Percentiles rank a stretch among this genome's conserved stretches.
phyloP scores from a whole-genome alignment of 2,888 invertebrate species.

The Pycnomerus fuliginosus region DNA sequence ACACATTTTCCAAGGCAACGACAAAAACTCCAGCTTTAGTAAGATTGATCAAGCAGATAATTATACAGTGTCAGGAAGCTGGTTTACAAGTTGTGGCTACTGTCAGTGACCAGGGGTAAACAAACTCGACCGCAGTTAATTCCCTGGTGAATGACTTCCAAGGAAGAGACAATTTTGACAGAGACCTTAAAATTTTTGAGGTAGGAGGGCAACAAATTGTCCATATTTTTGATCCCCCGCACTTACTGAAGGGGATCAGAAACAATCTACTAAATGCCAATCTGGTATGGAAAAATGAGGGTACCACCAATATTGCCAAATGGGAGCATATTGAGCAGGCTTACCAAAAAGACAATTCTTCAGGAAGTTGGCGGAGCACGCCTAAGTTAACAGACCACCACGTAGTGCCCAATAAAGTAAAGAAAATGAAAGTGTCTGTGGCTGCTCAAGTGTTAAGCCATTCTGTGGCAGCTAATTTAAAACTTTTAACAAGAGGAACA shows the following conservation, averaged over 20 bases:
- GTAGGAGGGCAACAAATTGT: slow-evolving; percentile 12
- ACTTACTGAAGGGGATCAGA: not conserved
- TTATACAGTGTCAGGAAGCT: slow-evolving; percentile 4
- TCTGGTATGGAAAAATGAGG: not conserved
- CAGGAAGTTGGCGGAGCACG: slow-evolving; percentile 2
- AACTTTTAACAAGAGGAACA: slow-evolving; percentile 2
- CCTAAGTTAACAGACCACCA: slow-evolving; percentile 12
- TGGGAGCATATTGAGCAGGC: slow-evolving; percentile 9
- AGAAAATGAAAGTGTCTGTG: slow-evolving; percentile 18
- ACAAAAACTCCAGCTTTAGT: slow-evolving; percentile 5
- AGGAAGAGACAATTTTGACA: not conserved
- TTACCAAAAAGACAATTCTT: slow-evolving; percentile 8
- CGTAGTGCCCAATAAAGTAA: slow-evolving; percentile 7
- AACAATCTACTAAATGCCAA: slow-evolving; percentile 2
- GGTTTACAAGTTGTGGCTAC: slow-evolving; percentile 12
- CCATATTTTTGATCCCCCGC: slow-evolving; percentile 16
- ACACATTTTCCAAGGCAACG: slow-evolving; percentile 5
- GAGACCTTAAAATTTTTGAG: slow-evolving; percentile 1
- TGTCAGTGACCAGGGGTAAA: slow-evolving; percentile 10
- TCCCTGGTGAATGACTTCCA: slow-evolving; percentile 1
- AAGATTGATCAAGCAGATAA: slow-evolving; percentile 1
- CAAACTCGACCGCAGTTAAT: slow-evolving; percentile 11
- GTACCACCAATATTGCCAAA: not conserved
- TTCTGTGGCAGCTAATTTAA: slow-evolving; percentile 9
- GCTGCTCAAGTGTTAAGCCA: slow-evolving; percentile 20